phyloP scores from a whole-genome alignment of 2,797 vertebrate species.

The Rhinogobio ventralis region DNA sequence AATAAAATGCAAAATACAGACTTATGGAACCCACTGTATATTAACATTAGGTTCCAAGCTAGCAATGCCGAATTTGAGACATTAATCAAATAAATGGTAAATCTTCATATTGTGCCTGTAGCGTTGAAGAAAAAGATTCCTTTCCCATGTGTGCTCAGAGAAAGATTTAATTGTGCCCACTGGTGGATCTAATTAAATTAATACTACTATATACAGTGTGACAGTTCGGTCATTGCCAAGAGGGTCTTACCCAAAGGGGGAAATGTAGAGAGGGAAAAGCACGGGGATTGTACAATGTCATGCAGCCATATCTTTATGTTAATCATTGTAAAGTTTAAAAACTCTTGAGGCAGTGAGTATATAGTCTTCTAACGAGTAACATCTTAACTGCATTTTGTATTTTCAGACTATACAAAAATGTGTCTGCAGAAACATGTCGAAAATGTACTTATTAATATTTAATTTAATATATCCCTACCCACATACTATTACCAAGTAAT shows the following conservation, averaged over 20 bases:
- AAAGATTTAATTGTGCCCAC: conserved; percentile 56
- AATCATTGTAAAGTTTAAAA: conserved; percentile 22
- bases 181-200: conserved; percentile 57
- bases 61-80: background rate
- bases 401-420: conserved; percentile 40
- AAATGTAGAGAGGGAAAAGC: conserved; percentile 20
- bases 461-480: conserved; percentile 66
- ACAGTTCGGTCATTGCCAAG: conserved; percentile 30
- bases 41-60: background rate
- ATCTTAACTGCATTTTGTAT: conserved; percentile 28
- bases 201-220: conserved; percentile 44
- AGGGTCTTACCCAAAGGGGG: conserved; percentile 16
- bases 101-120: conserved; percentile 24
- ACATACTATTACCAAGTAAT: conserved; percentile 71
- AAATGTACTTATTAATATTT: conserved; percentile 62
- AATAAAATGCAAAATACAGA: conserved; percentile 1
- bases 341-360: background rate
- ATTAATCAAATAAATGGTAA: conserved; percentile 33
- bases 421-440: conserved; percentile 63
- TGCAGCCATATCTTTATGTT: background rate
- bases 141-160: conserved; percentile 22
- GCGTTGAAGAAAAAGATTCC: conserved; percentile 15
- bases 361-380: background rate
- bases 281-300: conserved; percentile 24
- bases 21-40: background rate